phyloP scores from a whole-genome alignment of 2,113 vertebrate genomes.

The Puma concolor region DNA sequence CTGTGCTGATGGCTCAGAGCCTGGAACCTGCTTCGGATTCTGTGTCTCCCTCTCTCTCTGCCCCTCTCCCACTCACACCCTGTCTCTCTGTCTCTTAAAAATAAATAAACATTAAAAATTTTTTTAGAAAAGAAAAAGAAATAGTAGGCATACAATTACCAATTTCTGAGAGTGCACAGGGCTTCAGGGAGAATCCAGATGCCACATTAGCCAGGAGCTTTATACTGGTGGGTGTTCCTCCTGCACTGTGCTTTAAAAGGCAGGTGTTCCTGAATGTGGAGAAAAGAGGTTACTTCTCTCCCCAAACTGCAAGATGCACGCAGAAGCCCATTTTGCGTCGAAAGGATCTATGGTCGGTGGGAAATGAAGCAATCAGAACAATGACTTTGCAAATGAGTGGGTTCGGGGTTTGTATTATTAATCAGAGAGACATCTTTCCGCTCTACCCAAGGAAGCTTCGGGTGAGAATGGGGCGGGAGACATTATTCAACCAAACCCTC shows the following conservation, averaged over 20 bases:
- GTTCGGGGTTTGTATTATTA: not conserved
- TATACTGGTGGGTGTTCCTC: conserved; percentile 85
- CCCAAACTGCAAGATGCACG: not conserved
- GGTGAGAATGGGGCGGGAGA: not conserved
- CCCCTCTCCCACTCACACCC: no score
- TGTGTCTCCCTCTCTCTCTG: no score
- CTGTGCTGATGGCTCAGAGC: no score
- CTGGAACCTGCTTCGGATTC: no score
- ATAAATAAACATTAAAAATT: no score
- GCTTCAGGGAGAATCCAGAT: conserved; percentile 88
- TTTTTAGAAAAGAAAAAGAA: not conserved
- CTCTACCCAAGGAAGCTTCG: not conserved
- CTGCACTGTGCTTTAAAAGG: conserved; percentile 80
- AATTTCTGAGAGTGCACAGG: conserved; percentile 84
- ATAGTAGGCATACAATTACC: conserved; percentile 77
- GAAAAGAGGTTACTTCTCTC: conserved; percentile 45
- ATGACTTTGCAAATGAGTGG: not conserved
- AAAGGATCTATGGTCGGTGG: not conserved
- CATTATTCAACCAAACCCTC: not conserved
- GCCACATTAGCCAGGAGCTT: conserved; percentile 75
- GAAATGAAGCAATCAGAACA: not conserved
- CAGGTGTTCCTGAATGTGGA: conserved; percentile 84
- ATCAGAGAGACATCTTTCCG: not conserved
- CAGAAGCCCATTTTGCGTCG: not conserved
- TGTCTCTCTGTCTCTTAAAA: no score